Base-by-base conservation (phyloP, 2,797 vertebrate genomes). In the Fistularia commersonii region DNA sequence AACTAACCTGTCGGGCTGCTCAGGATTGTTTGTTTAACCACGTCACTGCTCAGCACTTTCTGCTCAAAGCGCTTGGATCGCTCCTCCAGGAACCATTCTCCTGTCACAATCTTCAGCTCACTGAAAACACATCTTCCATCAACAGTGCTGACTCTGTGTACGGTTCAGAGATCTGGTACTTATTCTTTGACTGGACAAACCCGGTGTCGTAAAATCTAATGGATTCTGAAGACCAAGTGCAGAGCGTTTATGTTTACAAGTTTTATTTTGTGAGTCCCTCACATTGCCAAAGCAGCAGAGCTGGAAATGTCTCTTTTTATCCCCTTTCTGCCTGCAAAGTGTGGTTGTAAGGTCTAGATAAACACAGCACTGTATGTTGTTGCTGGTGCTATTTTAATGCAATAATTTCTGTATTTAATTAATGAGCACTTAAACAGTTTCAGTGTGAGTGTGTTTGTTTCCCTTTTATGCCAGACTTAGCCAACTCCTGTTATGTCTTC, bases 31-130 rank as follows among this genome's bases (percentile, higher is more conserved):
- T 93, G 88, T 66, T 94, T 95, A 76, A 98, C 83, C 65, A 96
- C 79, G 42, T 98, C 96, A 0, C 90, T 90, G 82, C 94, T 90
- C 43, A 88, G 70, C 50, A 82, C 53, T 42, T 77, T 86, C 45
- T 86, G 90, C 55, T 93, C 92, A 70, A 94, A 99, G 65, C 96
- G 93, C 51, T 95, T 98, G 61, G 94, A 91, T 66, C 93, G 87
- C 79, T 98, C 96, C 88, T 98, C 96, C 63, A 95, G 87, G 87
- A 99, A 99, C 97, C 97, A 99, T 66, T 98, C 97, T 36, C 96
- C 97, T 9, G 94, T 97, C 61, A 93, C 90, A 80, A 93, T 91
- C 67, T 89, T 93, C 72, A 99, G 91, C 74, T 98, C 90, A 54
- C 96, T 98, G 69, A 54, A 74, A 54, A 69, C 57, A 74, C 42